Evolutionary conservation across 1,140 invertebrate genomes (phyloP).

Genomic region (Tetragnatha versicolor): DNA sequence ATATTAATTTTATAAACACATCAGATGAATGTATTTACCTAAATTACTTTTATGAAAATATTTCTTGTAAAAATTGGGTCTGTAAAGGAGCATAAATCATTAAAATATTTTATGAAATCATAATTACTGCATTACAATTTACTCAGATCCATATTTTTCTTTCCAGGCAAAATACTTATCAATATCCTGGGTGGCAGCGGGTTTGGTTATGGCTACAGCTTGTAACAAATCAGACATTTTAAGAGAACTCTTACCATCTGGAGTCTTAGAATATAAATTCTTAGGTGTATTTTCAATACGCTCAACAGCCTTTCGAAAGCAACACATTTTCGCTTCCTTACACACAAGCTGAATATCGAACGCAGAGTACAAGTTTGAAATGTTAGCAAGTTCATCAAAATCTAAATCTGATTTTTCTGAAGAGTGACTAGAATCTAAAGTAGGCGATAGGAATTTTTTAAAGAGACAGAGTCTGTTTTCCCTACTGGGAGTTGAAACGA

Average conservation of each 20-base stretch:
- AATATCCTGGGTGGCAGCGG: constrained; percentile 64
- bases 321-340: constrained; percentile 79
- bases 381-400: constrained; percentile 69
- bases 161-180: constrained; percentile 67
- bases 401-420: constrained; percentile 64
- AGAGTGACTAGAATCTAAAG: constrained; percentile 62
- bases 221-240: constrained; percentile 66
- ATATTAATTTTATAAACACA: no score
- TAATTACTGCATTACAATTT: no score
- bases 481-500: constrained; percentile 77
- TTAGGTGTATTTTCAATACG: constrained; percentile 65
- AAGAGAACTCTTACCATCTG: constrained; percentile 65
- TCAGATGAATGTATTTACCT: no score
- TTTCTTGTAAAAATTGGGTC: no score
- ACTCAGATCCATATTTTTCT: constrained; percentile 67
- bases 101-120: no score
- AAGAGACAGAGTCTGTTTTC: constrained; percentile 75
- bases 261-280: constrained; percentile 17
- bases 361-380: constrained; percentile 82
- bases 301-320: constrained; percentile 67
- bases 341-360: constrained; percentile 87
- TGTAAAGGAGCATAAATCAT: no score
- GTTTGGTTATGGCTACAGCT: constrained; percentile 67
- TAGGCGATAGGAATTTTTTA: constrained; percentile 66
- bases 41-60: no score